These are phyloP conservation scores for Noctua fimbriata DNA, from an alignment of 2,888 invertebrate species.

Conservation along the genomic window DNA sequence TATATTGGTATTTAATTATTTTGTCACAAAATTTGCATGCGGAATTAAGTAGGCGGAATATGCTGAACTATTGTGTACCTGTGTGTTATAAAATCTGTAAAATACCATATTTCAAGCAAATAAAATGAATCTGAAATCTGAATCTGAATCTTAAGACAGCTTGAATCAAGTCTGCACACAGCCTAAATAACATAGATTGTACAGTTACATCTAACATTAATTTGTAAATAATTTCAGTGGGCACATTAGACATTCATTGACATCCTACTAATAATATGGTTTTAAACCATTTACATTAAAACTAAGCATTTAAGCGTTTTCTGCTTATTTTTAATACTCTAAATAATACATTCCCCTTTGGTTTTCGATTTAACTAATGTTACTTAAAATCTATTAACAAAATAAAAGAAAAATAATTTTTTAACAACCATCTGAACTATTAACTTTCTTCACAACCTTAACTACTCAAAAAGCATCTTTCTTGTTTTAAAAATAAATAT, in stretches of 20 bases:
- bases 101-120: too few relatives aligned
- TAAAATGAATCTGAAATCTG: too few relatives aligned
- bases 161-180: neutral
- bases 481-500: conserved; percentile 25
- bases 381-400: conserved; percentile 32
- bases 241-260: conserved; percentile 35
- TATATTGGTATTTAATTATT: too few relatives aligned
- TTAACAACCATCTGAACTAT: conserved; percentile 58
- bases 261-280: conserved; percentile 40
- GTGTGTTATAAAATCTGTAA: too few relatives aligned
- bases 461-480: conserved; percentile 30
- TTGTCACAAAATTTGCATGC: too few relatives aligned
- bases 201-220: neutral
- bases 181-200: conserved; percentile 3
- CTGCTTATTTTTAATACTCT: conserved; percentile 46
- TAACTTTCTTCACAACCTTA: conserved; percentile 56
- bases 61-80: too few relatives aligned
- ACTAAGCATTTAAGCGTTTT: conserved; percentile 59
- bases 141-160: too few relatives aligned
- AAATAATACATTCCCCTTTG: conserved; percentile 52
- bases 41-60: too few relatives aligned
- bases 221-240: conserved; percentile 9
- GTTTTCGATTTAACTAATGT: conserved; percentile 29
- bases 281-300: conserved; percentile 52
- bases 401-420: conserved; percentile 17